These are phyloP conservation scores for Pedetes capensis DNA, from an alignment of 2,113 vertebrate genomes.

Conservation along the genomic window DNA sequence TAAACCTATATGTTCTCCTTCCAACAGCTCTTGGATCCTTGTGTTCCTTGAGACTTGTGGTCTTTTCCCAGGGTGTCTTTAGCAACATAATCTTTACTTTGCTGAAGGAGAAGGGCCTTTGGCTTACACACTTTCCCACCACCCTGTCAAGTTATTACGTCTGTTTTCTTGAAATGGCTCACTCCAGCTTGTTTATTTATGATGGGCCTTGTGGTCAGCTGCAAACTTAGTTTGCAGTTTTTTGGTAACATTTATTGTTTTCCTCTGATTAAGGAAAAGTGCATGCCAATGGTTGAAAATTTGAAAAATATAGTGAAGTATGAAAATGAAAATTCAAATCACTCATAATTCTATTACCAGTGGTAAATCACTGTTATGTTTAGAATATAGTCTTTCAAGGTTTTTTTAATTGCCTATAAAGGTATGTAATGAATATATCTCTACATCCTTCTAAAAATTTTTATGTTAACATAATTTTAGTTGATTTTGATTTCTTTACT, in stretches of 20 bases:
- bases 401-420: background rate
- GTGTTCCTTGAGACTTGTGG: constrained; percentile 14
- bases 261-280: constrained; percentile 68
- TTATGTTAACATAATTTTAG: background rate
- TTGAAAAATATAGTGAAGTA: constrained; percentile 34
- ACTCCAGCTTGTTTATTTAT: constrained; percentile 72
- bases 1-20: constrained; percentile 76
- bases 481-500: background rate
- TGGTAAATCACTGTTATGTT: constrained; percentile 9
- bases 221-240: constrained; percentile 67
- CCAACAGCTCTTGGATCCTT: constrained; percentile 69
- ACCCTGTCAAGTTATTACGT: constrained; percentile 51
- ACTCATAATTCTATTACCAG: constrained; percentile 38
- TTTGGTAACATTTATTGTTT: constrained; percentile 70
- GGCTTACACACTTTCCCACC: constrained; percentile 68
- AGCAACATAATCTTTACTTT: constrained; percentile 69
- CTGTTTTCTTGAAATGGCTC: constrained; percentile 66
- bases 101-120: constrained; percentile 61
- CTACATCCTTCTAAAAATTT: background rate
- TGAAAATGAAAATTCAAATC: constrained; percentile 53
- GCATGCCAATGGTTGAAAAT: constrained; percentile 59
- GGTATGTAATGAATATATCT: background rate
- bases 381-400: constrained; percentile 17
- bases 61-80: constrained; percentile 72
- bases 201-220: constrained; percentile 67